Evolutionary conservation across 2,113 vertebrate genomes (phyloP).

Genomic region (Sterrhoptilus dennistouni): DNA sequence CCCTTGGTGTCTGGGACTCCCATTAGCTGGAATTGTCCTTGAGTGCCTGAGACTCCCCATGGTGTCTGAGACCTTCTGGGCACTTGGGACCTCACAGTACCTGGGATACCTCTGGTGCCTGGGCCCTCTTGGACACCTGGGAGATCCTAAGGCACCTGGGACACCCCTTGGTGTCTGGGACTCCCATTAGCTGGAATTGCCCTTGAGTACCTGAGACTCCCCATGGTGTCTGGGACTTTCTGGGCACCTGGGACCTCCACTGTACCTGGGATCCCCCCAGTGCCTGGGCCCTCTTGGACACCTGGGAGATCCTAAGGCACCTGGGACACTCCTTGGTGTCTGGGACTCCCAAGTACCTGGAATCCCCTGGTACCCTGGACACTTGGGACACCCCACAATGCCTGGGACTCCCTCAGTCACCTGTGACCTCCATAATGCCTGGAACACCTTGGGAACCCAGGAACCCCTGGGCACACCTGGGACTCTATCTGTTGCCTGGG

Average conservation of each 20-base stretch:
- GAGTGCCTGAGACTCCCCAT: rapidly evolving
- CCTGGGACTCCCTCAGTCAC: too few species aligned
- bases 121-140: neutral
- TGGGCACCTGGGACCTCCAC: neutral
- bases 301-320: neutral
- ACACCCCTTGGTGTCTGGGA: neutral
- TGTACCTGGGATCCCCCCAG: neutral
- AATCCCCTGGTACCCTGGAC: too few species aligned
- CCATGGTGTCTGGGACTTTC: rapidly evolving
- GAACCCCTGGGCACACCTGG: neutral
- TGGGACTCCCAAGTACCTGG: too few species aligned
- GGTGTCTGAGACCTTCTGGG: neutral
- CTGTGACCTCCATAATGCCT: neutral
- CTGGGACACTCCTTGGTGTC: neutral
- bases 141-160: neutral
- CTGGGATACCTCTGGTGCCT: neutral
- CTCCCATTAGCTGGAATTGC: neutral
- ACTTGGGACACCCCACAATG: too few species aligned
- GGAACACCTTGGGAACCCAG: too few species aligned
- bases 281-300: neutral
- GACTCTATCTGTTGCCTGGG: too few species aligned
- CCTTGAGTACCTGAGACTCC: neutral
- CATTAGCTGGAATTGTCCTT: neutral
- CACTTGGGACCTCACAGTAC: neutral
- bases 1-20: neutral